Conservation (phyloP, 2,797 vertebrate genomes). For the Huso huso region DNA sequence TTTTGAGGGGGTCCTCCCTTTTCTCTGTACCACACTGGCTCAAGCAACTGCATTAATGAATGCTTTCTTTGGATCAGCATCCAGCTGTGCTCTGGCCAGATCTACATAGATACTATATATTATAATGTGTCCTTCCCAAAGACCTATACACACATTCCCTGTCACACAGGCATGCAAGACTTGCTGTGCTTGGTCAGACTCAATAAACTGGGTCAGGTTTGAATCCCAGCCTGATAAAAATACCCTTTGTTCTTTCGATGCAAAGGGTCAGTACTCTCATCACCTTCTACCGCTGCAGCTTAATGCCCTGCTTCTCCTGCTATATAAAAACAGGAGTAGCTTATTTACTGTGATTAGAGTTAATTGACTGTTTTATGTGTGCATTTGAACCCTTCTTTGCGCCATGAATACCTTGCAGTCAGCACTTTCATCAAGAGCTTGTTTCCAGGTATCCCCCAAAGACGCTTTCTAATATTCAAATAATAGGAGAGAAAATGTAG, state of each 20-base stretch:
- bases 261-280: conserved; percentile 8
- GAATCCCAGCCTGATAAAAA: conserved; percentile 1
- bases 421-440: neutral
- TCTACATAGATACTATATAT: neutral
- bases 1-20: no score
- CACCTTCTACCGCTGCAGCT: conserved; percentile 2
- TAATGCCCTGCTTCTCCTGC: neutral
- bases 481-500: no score
- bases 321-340: neutral
- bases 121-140: no score
- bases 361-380: neutral
- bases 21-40: no score
- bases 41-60: no score
- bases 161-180: neutral
- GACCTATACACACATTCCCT: no score
- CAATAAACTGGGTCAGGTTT: conserved; percentile 1
- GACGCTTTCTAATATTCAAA: no score
- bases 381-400: neutral
- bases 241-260: conserved; percentile 4
- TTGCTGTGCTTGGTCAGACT: neutral
- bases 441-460: neutral
- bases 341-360: neutral
- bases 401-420: neutral
- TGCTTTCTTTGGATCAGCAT: neutral
- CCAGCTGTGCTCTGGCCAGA: neutral